Base-by-base conservation (phyloP, 2,113 vertebrate genomes). In the Epinephelus cyanopodus region DNA sequence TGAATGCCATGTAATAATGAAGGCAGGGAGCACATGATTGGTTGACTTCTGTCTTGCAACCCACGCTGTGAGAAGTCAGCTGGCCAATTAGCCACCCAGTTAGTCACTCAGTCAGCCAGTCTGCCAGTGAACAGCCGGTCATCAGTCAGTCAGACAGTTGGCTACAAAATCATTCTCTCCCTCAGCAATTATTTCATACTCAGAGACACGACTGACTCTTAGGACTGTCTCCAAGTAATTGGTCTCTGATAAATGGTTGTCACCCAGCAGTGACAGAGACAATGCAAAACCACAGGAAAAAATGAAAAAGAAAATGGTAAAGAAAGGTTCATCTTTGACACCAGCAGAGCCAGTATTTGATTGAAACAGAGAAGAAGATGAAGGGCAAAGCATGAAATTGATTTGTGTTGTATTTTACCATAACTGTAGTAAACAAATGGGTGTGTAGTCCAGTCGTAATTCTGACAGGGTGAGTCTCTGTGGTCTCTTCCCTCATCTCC, bases 71-170 rank as follows among this genome's bases (percentile, higher is more conserved):
- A 66, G 54, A 27, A 19, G 23, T 63, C 42, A 73, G 61, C 56
- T 33, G 27, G 9, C 56, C 82, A 82, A 17, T 82, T 77, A 79
- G 61, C 25, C 39, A 77, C 29, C 1, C 6, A 50, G 39, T 73
- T 73, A 63, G 37, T 79, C 50, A 65, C 23, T 56, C 50, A 66
- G 25, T 77, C 64, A 29, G 27, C 33, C 77, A 53, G 61, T 75
- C 69, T 60, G 66, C 61, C 47, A 63, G 81, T 37, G 47, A 88
- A 75, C 65, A 81, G 69, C 64, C 15, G 6, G 33, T 68, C 79
- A 69, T 88, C 62, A 67, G 47, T 85, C 76, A 84, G 62, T 33
- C 6, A 42, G 25, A 42, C 62, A 74, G 45, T 18, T 48, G 58
- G 48, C 66, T 42, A 48, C 14, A 66, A 60, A 85, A 64, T 60